Evolutionary conservation across 2,113 vertebrate genomes (phyloP).

Genomic region (Embiotoca jacksoni): DNA sequence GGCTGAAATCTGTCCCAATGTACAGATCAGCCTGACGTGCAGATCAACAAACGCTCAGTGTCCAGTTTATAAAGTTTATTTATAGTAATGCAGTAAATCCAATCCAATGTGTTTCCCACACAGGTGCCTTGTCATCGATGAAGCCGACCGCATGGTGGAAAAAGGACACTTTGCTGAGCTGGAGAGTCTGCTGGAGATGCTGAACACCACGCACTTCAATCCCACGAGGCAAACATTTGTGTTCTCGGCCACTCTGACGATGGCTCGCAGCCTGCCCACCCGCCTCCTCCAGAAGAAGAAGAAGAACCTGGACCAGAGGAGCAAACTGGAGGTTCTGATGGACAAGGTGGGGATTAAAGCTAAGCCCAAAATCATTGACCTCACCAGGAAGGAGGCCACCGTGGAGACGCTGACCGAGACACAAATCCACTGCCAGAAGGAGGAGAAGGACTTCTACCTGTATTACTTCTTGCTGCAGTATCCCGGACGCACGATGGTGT

Average conservation of each 20-base stretch:
- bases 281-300: constrained; percentile 92
- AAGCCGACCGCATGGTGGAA: constrained; percentile 98
- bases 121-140: constrained; percentile 97
- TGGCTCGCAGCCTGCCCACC: constrained; percentile 88
- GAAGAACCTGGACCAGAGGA: constrained; percentile 87
- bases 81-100: not conserved
- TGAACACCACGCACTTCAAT: constrained; percentile 90
- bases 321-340: constrained; percentile 91
- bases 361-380: constrained; percentile 96
- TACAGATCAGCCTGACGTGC: too few relatives aligned
- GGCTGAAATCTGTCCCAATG: too few relatives aligned
- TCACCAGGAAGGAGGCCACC: constrained; percentile 94
- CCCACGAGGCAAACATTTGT: constrained; percentile 93
- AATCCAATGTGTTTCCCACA: not conserved
- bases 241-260: constrained; percentile 96
- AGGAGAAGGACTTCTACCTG: constrained; percentile 95
- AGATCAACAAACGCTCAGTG: too few relatives aligned
- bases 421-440: constrained; percentile 90
- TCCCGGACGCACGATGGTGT: constrained; percentile 96
- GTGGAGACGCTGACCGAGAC: constrained; percentile 95
- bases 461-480: constrained; percentile 96
- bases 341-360: constrained; percentile 92
- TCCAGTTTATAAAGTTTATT: too few relatives aligned
- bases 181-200: constrained; percentile 92
- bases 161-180: constrained; percentile 96